Base-by-base conservation (phyloP, 2,888 invertebrate species). In the Thelaira solivaga region DNA sequence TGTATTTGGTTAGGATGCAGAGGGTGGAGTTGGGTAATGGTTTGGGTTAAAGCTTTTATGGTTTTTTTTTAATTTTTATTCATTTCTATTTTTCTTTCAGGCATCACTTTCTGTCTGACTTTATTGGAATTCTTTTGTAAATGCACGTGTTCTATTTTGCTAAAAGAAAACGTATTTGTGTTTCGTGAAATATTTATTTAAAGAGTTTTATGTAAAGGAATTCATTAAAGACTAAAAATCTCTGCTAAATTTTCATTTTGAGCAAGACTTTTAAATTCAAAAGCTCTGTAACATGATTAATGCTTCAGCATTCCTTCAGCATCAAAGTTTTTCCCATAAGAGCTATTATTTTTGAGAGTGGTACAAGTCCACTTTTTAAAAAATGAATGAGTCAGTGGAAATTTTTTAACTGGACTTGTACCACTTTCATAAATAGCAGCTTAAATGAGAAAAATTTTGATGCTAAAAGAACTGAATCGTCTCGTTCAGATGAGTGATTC, bases 121-220 rank as follows among this genome's bases (percentile, higher is more conserved):
- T 68, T 68, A 75, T 75, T 68, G 74, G 74, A 75, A 75, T 75
- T 75, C 59, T 47, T 75, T 75, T 29, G 53, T 39, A 18, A 31
- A 41, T 43, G 11, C 24, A 13, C 13, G 11, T 22, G 13, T 26
- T 20, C 20, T 6, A 18, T 45, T 31, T 29, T 49, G 20, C 10
- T 16, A 2, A 8, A 2, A 47, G 13, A 57, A n/a, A n/a, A n/a
- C n/a, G 39, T 36, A 2, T 22, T 57, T 2, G 11, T 67, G 34
- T 36, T 59, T 18, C 1, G 16, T 5, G 11, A 11, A 39, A 13
- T 39, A 20, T 68, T n/a, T n/a, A n/a, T n/a, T 59, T 36, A 29
- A 49, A 31, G 11, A 13, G 16, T 49, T 59, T 24, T 51, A 31
- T 69, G 69, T 31, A 69, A 49, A 39, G 51, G n/a, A 49, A 69